Percentiles rank a stretch among this genome's conserved stretches.
Evolutionary conservation across 2,888 invertebrate species (phyloP).

Genomic region (Drepana falcataria): DNA sequence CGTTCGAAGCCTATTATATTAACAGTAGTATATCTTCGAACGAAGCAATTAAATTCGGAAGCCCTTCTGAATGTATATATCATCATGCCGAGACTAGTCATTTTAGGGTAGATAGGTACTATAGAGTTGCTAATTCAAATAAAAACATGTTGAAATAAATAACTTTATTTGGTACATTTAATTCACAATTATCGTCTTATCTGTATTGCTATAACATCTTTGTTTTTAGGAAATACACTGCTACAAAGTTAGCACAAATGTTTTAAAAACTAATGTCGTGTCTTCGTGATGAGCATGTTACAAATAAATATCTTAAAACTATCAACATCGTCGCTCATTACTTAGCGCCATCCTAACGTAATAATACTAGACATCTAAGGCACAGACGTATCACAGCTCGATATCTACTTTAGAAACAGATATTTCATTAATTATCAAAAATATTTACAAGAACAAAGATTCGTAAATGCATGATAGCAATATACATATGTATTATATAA

Average conservation of each 20-base stretch:
- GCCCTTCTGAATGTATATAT: no score
- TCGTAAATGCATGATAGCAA: conserved; percentile 20
- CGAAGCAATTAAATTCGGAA: no score
- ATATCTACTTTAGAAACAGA: conserved; percentile 47
- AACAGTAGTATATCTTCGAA: no score
- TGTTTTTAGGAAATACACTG: conserved; percentile 13
- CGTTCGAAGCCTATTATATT: no score
- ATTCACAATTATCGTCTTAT: conserved; percentile 25
- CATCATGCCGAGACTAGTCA: no score
- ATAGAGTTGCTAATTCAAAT: conserved; percentile 1
- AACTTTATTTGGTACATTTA: conserved; percentile 54
- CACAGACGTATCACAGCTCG: conserved; percentile 76
- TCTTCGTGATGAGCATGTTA: conserved; percentile 24
- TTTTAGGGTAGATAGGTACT: background rate
- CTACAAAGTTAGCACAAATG: conserved; percentile 17
- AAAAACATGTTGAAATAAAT: conserved; percentile 36
- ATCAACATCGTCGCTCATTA: conserved; percentile 31
- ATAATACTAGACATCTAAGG: conserved; percentile 57
- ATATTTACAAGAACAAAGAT: conserved; percentile 32
- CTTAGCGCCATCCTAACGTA: conserved; percentile 63
- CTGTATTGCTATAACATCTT: conserved; percentile 21
- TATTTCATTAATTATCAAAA: conserved; percentile 31
- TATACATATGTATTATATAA: conserved; percentile 30
- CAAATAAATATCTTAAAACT: conserved; percentile 40
- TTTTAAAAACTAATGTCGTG: conserved; percentile 12